phyloP scores from a whole-genome alignment of 2,113 vertebrate genomes.

The Dicerorhinus sumatrensis region DNA sequence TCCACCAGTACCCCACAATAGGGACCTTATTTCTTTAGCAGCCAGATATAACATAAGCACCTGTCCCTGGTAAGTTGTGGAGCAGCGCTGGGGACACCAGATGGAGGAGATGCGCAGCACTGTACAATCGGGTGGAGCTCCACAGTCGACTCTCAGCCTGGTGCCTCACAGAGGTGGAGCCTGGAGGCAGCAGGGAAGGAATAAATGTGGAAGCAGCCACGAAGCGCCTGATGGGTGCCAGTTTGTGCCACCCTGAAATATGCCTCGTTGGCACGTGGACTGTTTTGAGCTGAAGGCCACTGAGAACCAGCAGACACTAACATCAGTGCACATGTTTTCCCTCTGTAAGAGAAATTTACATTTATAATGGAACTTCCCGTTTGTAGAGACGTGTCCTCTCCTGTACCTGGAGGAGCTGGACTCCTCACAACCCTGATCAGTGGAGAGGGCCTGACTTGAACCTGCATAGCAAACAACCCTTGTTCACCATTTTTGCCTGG shows the following conservation, averaged over 20 bases:
- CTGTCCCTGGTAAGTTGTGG: fast-evolving
- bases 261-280: background rate
- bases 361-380: background rate
- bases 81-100: fast-evolving
- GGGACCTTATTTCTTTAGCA: background rate
- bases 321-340: background rate
- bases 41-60: fast-evolving
- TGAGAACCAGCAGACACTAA: background rate
- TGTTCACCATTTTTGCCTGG: fast-evolving
- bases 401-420: no score
- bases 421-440: background rate
- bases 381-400: background rate
- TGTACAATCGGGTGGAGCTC: fast-evolving
- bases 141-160: fast-evolving
- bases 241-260: background rate
- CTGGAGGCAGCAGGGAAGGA: fast-evolving
- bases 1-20: fast-evolving
- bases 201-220: no score
- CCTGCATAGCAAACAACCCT: background rate
- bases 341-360: background rate
- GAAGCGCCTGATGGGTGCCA: fast-evolving
- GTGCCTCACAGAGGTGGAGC: fast-evolving
- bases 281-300: background rate
- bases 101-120: background rate
- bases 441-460: background rate